These are phyloP conservation scores for Pteruthius melanotis DNA, from an alignment of 2,113 vertebrate species.

Conservation along the genomic window DNA sequence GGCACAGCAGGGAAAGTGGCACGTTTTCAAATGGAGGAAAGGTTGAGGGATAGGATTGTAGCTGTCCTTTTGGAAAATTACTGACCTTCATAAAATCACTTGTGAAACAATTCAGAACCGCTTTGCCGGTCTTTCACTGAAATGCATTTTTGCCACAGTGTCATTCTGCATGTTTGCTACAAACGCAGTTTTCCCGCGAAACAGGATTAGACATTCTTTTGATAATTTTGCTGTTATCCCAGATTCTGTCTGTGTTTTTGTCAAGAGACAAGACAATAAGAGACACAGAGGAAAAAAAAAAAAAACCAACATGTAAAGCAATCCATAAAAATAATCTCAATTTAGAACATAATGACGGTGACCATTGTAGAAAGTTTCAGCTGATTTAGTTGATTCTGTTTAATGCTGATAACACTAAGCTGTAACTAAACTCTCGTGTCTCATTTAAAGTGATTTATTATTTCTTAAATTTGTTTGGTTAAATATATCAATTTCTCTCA, in stretches of 20 bases:
- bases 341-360: background rate
- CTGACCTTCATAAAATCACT: background rate
- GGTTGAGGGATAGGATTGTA: background rate
- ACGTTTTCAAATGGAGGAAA: background rate
- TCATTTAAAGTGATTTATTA: background rate
- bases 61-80: background rate
- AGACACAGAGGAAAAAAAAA: background rate
- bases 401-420: background rate
- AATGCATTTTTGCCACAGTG: background rate
- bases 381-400: background rate
- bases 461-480: background rate
- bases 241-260: background rate
- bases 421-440: background rate
- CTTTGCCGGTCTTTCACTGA: background rate
- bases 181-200: background rate
- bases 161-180: accelerated
- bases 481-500: background rate
- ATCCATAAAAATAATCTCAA: background rate
- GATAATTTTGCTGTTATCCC: background rate
- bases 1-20: background rate
- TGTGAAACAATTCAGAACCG: background rate
- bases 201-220: accelerated
- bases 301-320: background rate
- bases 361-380: background rate
- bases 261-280: background rate